Base-by-base conservation (phyloP, 2,113 vertebrate genomes). In the Centropus bengalensis region DNA sequence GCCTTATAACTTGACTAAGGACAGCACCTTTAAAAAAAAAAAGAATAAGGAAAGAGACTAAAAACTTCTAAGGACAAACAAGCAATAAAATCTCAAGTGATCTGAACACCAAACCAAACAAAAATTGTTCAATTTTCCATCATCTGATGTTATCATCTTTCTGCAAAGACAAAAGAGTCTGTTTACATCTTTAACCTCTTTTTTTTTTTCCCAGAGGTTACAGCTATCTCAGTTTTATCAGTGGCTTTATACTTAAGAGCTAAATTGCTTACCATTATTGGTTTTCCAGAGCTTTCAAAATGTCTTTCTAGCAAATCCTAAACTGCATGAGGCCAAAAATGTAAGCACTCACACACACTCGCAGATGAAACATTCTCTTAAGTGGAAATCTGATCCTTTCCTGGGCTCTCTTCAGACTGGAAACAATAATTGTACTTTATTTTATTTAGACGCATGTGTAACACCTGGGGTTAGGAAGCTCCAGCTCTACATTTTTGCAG, bases 1-100 rank as follows among this genome's bases (percentile, higher is more conserved):
- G 97, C 97, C 97, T 98, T 98, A 95, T 94, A 95, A 86, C 82
- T 47, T 96, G 74, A 96, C 94, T 96, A 96, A 82, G 96, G 97
- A 97, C 96, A 97, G 96, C 96, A 97, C 97, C 97, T 96, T 94
- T 95, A 88, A 91, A 88, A 90, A 91, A 93, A 86, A 81, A 85
- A 85, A 45, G 23, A 42, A 40, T 2, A 79, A 77, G 26, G 59
- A 66, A 92, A 74, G 64, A 89, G 84, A 60, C 75, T 90, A 70
- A 85, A 94, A 94, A 86, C 70, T 84, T 92, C 62, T 84, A 89
- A 96, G 75, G 88, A 93, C 82, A 92, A 93, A 81, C 32, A 89
- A 98, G 97, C 97, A 98, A 98, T 98, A 98, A 97, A 94, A 87
- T 81, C 64, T 80, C 44, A 81, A 83, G 59, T 15, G 9, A 94